A percentile compares a stretch with the other conserved stretches of the same genome.
These are phyloP conservation scores for Phrynocephalus forsythii DNA, from an alignment of 2,797 vertebrate genomes.

Conservation along the genomic window DNA sequence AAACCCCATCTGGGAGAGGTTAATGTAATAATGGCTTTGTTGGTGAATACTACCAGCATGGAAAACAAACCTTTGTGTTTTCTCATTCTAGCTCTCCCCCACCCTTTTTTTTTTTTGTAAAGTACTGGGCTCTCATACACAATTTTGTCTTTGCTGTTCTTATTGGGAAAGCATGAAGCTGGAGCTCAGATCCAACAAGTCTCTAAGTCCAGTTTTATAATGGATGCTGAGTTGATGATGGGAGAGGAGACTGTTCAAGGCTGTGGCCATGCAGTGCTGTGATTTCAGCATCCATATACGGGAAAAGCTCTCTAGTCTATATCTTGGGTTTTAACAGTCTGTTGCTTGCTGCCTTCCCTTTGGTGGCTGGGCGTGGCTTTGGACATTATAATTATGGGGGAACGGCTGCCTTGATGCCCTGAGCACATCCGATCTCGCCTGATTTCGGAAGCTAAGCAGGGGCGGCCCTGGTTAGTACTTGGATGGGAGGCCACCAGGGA, in stretches of 20 bases:
- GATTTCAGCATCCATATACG: background rate
- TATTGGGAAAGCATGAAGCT: slow-evolving; percentile 6
- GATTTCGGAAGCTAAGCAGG: no score
- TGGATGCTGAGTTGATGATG: rapidly evolving
- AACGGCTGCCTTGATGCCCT: no score
- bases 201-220: background rate
- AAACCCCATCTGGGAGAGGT: slow-evolving; percentile 44
- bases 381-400: no score
- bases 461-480: no score
- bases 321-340: background rate
- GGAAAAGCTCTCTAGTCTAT: background rate
- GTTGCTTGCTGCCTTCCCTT: background rate
- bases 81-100: background rate
- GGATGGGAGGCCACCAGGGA: no score
- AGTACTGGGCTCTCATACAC: slow-evolving; percentile 2
- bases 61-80: background rate
- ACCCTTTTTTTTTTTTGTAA: no score
- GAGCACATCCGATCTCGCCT: no score
- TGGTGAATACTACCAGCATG: background rate
- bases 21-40: slow-evolving; percentile 48
- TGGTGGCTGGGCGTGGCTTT: no score
- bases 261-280: background rate
- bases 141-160: background rate
- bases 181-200: slow-evolving; percentile 5
- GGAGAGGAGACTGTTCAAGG: background rate